phyloP scores from a whole-genome alignment of 2,888 invertebrate genomes.

The Notodonta dromedarius region DNA sequence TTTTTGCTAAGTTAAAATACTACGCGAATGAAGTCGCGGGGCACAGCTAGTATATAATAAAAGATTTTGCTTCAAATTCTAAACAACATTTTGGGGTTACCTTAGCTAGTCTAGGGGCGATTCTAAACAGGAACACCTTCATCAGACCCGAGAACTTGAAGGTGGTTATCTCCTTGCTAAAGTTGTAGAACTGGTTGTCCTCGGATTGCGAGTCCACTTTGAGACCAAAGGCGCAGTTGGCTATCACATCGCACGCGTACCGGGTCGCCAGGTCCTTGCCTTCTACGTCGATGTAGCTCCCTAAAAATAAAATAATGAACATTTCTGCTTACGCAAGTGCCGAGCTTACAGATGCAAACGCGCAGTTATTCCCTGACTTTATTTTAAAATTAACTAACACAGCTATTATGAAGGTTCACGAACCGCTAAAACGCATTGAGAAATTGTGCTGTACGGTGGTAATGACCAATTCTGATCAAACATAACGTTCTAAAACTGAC shows the following conservation, averaged over 20 bases:
- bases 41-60: too few relatives aligned
- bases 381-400: too few relatives aligned
- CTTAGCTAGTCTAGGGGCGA: slow-evolving; percentile 37
- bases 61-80: neutral
- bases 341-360: too few relatives aligned
- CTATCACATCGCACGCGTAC: slow-evolving; percentile 80
- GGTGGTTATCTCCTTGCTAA: slow-evolving; percentile 71
- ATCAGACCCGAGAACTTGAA: slow-evolving; percentile 49
- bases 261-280: slow-evolving; percentile 70
- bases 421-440: too few relatives aligned
- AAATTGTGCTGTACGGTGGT: too few relatives aligned
- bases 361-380: too few relatives aligned
- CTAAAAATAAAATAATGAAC: neutral
- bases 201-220: slow-evolving; percentile 80
- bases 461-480: too few relatives aligned
- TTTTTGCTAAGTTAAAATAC: too few relatives aligned
- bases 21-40: too few relatives aligned
- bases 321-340: too few relatives aligned
- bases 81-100: slow-evolving; percentile 13
- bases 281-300: slow-evolving; percentile 53
- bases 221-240: slow-evolving; percentile 77
- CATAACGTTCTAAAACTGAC: too few relatives aligned
- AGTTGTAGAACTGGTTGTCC: slow-evolving; percentile 79
- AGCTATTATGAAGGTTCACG: too few relatives aligned
- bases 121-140: slow-evolving; percentile 34